Conservation (phyloP, 2,113 vertebrate genomes). For the Enhydra lutris region DNA sequence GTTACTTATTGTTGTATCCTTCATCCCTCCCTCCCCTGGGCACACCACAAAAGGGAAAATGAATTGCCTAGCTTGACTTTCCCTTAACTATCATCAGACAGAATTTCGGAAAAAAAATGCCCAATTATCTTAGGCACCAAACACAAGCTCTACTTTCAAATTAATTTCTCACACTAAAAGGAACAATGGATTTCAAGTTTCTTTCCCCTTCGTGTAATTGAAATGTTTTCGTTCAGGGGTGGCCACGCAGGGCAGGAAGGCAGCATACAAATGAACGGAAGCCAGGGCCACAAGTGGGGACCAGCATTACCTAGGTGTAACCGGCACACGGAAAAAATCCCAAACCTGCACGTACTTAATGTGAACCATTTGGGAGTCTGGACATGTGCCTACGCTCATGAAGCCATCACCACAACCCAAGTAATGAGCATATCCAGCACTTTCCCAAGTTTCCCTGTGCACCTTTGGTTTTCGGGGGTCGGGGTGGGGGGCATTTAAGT, state of each 20-base stretch:
- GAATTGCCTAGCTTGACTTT: neutral
- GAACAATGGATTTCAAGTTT: neutral
- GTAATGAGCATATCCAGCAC: neutral
- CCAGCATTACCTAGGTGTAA: neutral
- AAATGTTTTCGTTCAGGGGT: neutral
- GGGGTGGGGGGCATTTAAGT: neutral
- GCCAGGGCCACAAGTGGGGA: neutral
- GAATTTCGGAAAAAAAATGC: neutral
- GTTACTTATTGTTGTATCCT: neutral
- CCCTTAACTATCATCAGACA: neutral
- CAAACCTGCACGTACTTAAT: neutral
- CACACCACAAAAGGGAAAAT: neutral
- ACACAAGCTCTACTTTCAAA: neutral
- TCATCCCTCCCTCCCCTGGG: neutral
- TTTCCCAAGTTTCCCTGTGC: neutral
- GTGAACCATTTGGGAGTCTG: neutral
- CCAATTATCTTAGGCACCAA: neutral
- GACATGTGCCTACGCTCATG: neutral
- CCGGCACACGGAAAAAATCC: neutral
- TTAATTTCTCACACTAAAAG: conserved; percentile 11
- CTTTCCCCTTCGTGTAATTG: neutral
- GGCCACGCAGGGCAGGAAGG: neutral
- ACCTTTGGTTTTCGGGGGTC: neutral
- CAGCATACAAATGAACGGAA: neutral
- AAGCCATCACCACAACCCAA: neutral